phyloP scores from a whole-genome alignment of 2,888 invertebrate genomes.

The Tipula vernalis region DNA sequence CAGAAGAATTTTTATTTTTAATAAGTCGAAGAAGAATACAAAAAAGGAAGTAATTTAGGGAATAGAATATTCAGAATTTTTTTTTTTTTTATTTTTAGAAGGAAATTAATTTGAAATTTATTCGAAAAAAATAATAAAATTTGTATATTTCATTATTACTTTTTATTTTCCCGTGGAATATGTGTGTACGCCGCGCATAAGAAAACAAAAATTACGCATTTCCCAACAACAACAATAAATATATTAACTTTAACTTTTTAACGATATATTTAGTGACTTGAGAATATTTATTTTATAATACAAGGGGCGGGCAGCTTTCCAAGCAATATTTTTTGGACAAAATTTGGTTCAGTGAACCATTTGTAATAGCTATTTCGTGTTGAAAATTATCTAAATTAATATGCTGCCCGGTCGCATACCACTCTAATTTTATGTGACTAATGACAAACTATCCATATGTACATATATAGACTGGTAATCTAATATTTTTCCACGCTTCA shows the following conservation, averaged over 20 bases:
- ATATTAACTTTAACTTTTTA: not conserved
- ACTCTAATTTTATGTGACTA: not conserved
- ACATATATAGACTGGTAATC: not conserved
- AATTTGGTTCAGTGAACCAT: not conserved
- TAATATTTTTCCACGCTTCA: not conserved
- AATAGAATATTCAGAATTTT: not conserved
- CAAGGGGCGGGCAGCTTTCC: not conserved
- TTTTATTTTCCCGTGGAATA: not conserved
- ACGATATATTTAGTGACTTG: slow-evolving; percentile 4
- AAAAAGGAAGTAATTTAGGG: not conserved
- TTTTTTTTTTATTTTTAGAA: not conserved
- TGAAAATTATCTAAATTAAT: not conserved
- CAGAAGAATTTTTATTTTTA: not conserved
- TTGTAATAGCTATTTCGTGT: not conserved
- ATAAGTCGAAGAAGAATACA: not conserved
- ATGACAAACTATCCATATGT: not conserved
- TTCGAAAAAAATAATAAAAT: not conserved
- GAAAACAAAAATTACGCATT: not conserved
- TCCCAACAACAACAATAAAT: not conserved
- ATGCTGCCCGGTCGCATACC: not conserved
- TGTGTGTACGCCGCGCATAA: not conserved
- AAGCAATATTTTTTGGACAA: no score
- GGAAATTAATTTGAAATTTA: slow-evolving; percentile 4
- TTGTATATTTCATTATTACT: not conserved
- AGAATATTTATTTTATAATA: not conserved